Evolutionary conservation across 2,888 invertebrate species (phyloP), one percentile per base, ranked within the genome.

Genomic region (Sesia apiformis): DNA sequence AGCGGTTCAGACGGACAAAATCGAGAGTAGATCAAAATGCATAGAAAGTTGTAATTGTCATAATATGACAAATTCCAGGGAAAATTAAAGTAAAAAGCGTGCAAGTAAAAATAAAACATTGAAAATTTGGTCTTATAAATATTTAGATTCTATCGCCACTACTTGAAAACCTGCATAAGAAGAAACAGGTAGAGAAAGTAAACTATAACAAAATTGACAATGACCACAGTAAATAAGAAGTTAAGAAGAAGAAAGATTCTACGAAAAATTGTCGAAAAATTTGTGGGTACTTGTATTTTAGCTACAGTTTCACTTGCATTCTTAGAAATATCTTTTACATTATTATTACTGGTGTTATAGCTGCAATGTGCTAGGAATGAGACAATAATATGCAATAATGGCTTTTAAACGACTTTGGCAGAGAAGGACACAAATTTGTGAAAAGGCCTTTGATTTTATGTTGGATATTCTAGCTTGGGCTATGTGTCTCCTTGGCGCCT

Each of bases 271-370:
- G 63, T 74, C 5, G 78, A 83, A 60, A 74, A 68, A 57, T 51
- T 78, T 7, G 62, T 84, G 52, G 76, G 78, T 57, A 68, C 67
- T 5, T 76, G 78, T 55, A 58, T 87, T 4, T 56, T 83, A 3
- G 70, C 76, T 3, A 81, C 82, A 0, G 69, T 84, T 50, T 72
- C 81, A 5, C 62, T 84, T 43, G 78, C 84, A 3, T 75, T 80
- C 56, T 74, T 74, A 51, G 84, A 85, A 65, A 77, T 84, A 49
- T n/a, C 52, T 38, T 40, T 55, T 50, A 76, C 79, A 1, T 42
- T 83, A 43, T 38, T 82, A 52, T 51, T 86, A 46, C 54, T 85
- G 49, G 52, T 82, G 39, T 55, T 81, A 0, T 81, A 63, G 61
- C 53, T 4, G 39, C 38, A 7, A 41, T 41, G 1, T 41, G 23